Base-by-base conservation (phyloP, 2,888 invertebrate species). In the Nemapogon koenigi region DNA sequence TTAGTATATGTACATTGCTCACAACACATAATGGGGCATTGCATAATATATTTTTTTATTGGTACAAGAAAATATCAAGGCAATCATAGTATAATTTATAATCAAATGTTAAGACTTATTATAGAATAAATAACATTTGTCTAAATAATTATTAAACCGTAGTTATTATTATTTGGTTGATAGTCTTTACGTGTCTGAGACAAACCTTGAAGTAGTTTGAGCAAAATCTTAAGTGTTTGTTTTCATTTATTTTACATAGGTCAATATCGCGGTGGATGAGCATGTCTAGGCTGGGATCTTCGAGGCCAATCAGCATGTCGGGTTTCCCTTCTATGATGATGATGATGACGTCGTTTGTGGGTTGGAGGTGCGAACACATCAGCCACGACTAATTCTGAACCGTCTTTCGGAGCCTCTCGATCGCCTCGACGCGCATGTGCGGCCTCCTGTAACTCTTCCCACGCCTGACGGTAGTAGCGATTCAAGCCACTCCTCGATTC, bases 371-470 rank as follows among this genome's bases (percentile, higher is more conserved):
- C 59, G 39, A 59, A 80, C 44, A 76, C 84, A 53, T 89, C 89
- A 10, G 86, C 85, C 10, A 89, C 87, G 29, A 89, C 89, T 52
- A 91, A 75, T 60, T 91, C 91, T 1, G 89, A 88, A 31, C 88
- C 89, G 53, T 90, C 90, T 26, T 85, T 82, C 46, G 85, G 78
- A 1, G 84, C 83, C 46, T 76, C 83, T 15, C 83, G 59, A 42
- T 79, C 83, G 45, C 63, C 67, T 85, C 86, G 64, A 89, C 89
- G 53, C 84, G 86, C 59, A 1, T 85, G 86, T 3, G 90, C 85
- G 3, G 90, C 87, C 61, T 92, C 91, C 61, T 92, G 91, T 2
- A 95, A 82, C 62, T 94, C 93, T 62, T 94, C 94, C 95, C 95
- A 95, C 2, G 94, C 94, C 63, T 93, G 90, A 17, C 92, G 84